A percentile compares a stretch with the other conserved stretches of the same genome.
phyloP scores from a whole-genome alignment of 2,797 vertebrate species.

The Poeciliopsis presidionis region DNA sequence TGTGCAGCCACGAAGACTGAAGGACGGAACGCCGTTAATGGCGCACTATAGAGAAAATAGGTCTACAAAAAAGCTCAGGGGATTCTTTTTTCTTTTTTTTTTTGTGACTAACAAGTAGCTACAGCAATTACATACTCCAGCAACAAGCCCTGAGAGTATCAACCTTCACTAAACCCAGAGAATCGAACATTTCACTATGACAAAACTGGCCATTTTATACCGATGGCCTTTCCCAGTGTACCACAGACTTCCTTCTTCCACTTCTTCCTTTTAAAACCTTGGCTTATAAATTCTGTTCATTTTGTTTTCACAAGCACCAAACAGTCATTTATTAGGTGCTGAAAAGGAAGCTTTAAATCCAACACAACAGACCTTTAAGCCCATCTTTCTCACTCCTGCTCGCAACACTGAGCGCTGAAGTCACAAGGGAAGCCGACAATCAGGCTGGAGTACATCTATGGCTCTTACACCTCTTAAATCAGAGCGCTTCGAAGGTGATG shows the following conservation, averaged over 20 bases:
- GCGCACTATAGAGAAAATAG: neutral
- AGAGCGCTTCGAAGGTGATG: constrained; percentile 24
- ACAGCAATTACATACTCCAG: constrained; percentile 4
- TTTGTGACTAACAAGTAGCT: neutral
- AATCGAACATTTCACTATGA: neutral
- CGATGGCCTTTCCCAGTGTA: neutral
- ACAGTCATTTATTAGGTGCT: neutral
- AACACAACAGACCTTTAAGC: constrained; percentile 4
- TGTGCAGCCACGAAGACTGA: neutral
- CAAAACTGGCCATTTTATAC: neutral
- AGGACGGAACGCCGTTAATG: neutral
- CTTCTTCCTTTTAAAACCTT: neutral
- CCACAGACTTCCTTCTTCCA: neutral
- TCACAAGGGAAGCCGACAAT: constrained; percentile 4
- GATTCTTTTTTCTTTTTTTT: neutral
- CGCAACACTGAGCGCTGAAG: neutral
- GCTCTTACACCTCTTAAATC: constrained; percentile 47
- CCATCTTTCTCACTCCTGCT: constrained; percentile 13
- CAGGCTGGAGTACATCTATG: constrained; percentile 4
- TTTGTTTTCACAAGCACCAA: constrained; percentile 10
- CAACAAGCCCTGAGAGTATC: neutral
- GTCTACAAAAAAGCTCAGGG: neutral
- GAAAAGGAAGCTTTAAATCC: constrained; percentile 6
- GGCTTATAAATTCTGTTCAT: neutral
- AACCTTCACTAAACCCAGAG: neutral